phyloP scores from a whole-genome alignment of 2,888 invertebrate genomes.

The Acleris emargana region DNA sequence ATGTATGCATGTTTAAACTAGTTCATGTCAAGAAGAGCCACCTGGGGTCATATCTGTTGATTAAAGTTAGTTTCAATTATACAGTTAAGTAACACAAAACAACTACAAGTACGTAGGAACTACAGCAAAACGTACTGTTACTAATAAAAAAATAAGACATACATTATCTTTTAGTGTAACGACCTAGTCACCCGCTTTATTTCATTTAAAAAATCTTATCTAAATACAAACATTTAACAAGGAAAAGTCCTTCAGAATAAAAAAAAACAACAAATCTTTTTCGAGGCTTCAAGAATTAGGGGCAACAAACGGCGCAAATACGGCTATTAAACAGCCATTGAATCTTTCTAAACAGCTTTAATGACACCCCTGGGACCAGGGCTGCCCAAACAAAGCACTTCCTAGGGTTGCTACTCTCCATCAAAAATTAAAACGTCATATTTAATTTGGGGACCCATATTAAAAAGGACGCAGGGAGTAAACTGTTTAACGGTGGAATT shows the following conservation, averaged over 20 bases:
- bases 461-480: slow-evolving; percentile 46
- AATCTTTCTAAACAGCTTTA: slow-evolving; percentile 32
- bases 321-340: slow-evolving; percentile 32
- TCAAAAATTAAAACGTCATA: slow-evolving; percentile 47
- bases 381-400: slow-evolving; percentile 25
- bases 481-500: slow-evolving; percentile 51
- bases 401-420: slow-evolving; percentile 34
- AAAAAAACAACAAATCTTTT: slow-evolving; percentile 18
- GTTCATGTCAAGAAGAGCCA: too few species aligned
- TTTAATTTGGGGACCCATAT: slow-evolving; percentile 49
- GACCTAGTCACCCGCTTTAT: too few species aligned
- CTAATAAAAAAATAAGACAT: too few species aligned
- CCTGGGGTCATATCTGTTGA: too few species aligned
- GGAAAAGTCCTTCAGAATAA: background rate
- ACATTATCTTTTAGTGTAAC: too few species aligned
- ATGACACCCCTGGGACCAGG: slow-evolving; percentile 26
- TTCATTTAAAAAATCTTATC: too few species aligned
- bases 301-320: slow-evolving; percentile 32
- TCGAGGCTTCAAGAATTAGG: slow-evolving; percentile 29
- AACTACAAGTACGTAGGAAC: too few species aligned
- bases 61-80: too few species aligned
- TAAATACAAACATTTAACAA: slow-evolving; percentile 4
- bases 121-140: too few species aligned
- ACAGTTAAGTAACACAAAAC: too few species aligned
- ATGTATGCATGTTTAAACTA: too few species aligned